Conservation (phyloP, 53 echinoderm and acorn worm species). For the Stichopus horrens region DNA sequence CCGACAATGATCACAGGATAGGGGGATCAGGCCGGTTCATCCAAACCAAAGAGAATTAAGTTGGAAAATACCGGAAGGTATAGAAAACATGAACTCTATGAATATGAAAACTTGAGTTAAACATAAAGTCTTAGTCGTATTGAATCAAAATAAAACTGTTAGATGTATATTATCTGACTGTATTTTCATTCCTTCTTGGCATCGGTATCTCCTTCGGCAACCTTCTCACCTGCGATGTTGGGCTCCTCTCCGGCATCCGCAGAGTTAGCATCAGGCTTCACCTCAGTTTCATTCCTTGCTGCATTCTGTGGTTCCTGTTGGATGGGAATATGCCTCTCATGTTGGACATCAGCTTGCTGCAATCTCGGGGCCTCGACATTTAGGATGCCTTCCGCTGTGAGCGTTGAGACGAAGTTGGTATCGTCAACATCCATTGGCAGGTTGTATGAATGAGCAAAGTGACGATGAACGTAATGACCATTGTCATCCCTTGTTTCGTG, state of each 20-base stretch:
- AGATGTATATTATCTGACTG: too few species aligned
- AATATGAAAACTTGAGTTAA: too few species aligned
- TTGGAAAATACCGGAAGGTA: too few species aligned
- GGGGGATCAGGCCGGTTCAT: too few species aligned
- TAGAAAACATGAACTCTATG: too few species aligned
- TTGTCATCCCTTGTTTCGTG: constrained; percentile 15
- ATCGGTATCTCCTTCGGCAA: too few species aligned
- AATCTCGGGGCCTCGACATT: constrained; percentile 16
- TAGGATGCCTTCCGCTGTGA: constrained; percentile 29
- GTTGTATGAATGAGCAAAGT: constrained; percentile 14
- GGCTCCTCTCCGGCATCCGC: not conserved
- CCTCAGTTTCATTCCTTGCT: not conserved
- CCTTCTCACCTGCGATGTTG: not conserved
- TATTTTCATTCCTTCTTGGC: too few species aligned
- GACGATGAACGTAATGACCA: constrained; percentile 21
- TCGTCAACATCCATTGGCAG: constrained; percentile 30
- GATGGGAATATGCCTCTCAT: constrained; percentile 19
- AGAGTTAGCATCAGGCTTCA: not conserved
- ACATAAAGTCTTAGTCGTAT: too few species aligned
- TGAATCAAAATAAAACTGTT: too few species aligned
- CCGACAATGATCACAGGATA: too few species aligned
- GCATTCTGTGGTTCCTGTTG: not conserved
- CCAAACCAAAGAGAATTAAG: too few species aligned
- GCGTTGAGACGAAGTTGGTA: constrained; percentile 16
- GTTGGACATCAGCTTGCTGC: not conserved